phyloP scores from a whole-genome alignment of 1,140 invertebrate species.

The Oreohelix idahoensis region DNA sequence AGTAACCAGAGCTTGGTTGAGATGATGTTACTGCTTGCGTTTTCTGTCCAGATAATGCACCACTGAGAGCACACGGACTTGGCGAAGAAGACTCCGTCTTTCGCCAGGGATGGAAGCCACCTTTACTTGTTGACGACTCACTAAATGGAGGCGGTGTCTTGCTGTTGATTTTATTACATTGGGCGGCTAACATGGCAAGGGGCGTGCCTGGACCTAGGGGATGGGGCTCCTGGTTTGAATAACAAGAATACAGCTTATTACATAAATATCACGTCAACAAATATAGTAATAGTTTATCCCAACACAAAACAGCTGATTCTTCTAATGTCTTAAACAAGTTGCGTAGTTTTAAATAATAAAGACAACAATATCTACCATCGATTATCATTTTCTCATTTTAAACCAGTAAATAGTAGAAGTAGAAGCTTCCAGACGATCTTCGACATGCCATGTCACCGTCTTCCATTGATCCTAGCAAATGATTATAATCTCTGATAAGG shows the following conservation, averaged over 20 bases:
- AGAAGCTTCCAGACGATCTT: not conserved
- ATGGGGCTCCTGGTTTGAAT: constrained; percentile 86
- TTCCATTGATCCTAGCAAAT: not conserved
- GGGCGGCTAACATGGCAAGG: constrained; percentile 95
- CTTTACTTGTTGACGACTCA: constrained; percentile 83
- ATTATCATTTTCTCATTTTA: too few species aligned
- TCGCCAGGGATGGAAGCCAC: constrained; percentile 96
- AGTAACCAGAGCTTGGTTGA: constrained; percentile 23
- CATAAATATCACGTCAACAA: too few species aligned
- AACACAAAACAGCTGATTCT: too few species aligned
- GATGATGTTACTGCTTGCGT: constrained; percentile 1
- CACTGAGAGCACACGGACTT: constrained; percentile 11
- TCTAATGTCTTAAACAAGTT: too few species aligned
- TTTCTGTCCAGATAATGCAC: not conserved
- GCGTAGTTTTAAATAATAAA: too few species aligned
- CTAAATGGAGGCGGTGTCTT: constrained; percentile 93
- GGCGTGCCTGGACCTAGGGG: constrained; percentile 89
- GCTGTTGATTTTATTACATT: constrained; percentile 97
- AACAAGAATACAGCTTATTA: too few species aligned
- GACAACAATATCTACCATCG: too few species aligned
- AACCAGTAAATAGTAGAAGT: too few species aligned
- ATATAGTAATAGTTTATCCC: too few species aligned
- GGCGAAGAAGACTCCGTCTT: constrained; percentile 71
- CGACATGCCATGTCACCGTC: not conserved
- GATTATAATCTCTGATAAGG: not conserved